Base-by-base conservation (phyloP, 2,888 invertebrate species). In the Eulithis testata region DNA sequence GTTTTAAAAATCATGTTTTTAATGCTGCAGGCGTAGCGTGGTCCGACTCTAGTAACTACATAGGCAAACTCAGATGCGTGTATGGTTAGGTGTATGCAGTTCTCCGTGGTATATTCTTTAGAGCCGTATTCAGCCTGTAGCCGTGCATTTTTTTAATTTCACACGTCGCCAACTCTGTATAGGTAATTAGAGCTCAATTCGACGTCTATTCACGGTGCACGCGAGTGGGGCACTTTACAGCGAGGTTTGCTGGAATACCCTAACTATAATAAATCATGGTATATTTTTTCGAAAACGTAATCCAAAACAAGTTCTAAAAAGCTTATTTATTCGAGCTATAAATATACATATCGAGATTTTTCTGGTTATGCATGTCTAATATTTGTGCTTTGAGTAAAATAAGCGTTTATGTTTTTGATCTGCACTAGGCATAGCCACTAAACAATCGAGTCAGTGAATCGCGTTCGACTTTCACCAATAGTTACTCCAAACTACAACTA, bases 121-220 rank as follows among this genome's bases (percentile, higher is more conserved):
- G 27, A 45, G 77, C 77, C 74, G 76, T 74, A 67, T 75, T 75
- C 77, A 76, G 72, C 40, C 68, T 64, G 76, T 74, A 69, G 73
- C 73, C 74, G 72, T 76, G 79, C 79, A 76, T 83, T 88, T 89
- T 90, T 92, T 90, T 90, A 89, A 92, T 91, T 91, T 90, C 85
- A 89, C 91, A 88, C 90, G 79, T 85, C 89, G 87, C 73, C 80
- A 82, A 80, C 70, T 78, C 69, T 80, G 86, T 90, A 88, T 91
- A 89, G 90, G 88, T 91, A 92, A 92, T 92, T 92, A 92, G 90
- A 85, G 88, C 85, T 89, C 90, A 89, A 90, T 91, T 86, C 87
- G 75, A 71, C 80, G 82, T 84, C 88, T 89, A 90, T 91, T 90
- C 90, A 90, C 70, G 73, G 70, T 63, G 78, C 70, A 83, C 79